phyloP scores from a whole-genome alignment of 2,797 vertebrate species.

The Antrozous pallidus region DNA sequence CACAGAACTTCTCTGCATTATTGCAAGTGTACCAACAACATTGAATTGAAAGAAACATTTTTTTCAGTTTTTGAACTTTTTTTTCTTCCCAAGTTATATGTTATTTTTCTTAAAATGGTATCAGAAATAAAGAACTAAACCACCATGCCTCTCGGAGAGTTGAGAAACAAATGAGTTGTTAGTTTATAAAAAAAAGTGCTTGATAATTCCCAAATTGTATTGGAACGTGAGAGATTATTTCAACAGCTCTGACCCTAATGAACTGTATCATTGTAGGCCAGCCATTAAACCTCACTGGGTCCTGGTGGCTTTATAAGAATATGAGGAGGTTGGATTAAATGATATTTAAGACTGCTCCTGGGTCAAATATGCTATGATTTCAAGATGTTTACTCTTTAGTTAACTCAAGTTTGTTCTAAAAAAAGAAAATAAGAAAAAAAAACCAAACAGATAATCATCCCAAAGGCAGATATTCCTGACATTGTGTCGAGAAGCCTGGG shows the following conservation, averaged over 20 bases:
- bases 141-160: background rate
- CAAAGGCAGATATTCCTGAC: background rate
- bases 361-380: constrained; percentile 22
- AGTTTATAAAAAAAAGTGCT: background rate
- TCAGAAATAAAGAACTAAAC: background rate
- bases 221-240: background rate
- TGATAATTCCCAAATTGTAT: background rate
- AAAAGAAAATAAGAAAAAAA: background rate
- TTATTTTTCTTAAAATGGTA: constrained; percentile 8
- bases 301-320: background rate
- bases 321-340: background rate
- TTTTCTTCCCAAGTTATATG: background rate
- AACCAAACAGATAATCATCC: background rate
- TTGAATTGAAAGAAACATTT: background rate
- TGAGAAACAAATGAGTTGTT: background rate
- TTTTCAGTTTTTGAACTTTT: background rate
- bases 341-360: background rate
- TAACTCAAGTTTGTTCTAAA: constrained; percentile 1
- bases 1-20: background rate
- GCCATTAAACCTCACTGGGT: background rate
- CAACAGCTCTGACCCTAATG: background rate
- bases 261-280: background rate
- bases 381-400: background rate
- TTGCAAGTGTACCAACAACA: background rate
- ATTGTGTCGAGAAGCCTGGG: background rate